phyloP scores from a whole-genome alignment of 2,113 vertebrate genomes.

The Tonatia bakeri region DNA sequence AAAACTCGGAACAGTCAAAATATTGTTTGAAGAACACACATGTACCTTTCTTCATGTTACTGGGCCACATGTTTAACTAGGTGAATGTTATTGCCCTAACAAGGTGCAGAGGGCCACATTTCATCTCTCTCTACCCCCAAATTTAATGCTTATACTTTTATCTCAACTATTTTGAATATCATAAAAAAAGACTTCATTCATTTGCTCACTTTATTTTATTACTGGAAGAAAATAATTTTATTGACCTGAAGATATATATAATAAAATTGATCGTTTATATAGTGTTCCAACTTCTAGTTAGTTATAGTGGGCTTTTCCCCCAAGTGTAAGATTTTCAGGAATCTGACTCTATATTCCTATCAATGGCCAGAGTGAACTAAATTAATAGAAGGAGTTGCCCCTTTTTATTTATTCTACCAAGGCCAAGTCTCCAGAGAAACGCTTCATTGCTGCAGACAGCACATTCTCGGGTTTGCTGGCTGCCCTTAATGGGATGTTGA shows the following conservation, averaged over 20 bases:
- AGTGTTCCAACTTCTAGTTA: not conserved
- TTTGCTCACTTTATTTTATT: not conserved
- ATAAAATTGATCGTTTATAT: not conserved
- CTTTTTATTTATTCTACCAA: constrained; percentile 64
- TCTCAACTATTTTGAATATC: not conserved
- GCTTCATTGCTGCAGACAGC: constrained; percentile 44
- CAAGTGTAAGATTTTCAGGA: constrained; percentile 41
- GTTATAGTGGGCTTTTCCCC: not conserved
- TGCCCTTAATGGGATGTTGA: constrained; percentile 64
- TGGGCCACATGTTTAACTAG: not conserved
- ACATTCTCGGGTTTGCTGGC: constrained; percentile 41
- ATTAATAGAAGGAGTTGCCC: constrained; percentile 62
- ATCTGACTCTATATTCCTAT: constrained; percentile 49
- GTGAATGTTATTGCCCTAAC: not conserved
- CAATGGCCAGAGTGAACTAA: constrained; percentile 41
- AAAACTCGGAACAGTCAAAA: not conserved
- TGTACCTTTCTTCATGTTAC: too few species aligned
- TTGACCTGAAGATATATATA: not conserved
- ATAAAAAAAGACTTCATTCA: not conserved
- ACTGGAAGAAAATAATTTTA: not conserved
- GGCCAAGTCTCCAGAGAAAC: constrained; percentile 50
- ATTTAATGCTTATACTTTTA: not conserved
- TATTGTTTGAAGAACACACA: not conserved
- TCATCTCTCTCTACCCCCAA: not conserved
- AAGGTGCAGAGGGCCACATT: not conserved